These are phyloP conservation scores for Cremastinae sp. DNA, from an alignment of 2,888 invertebrate genomes.

Conservation along the genomic window DNA sequence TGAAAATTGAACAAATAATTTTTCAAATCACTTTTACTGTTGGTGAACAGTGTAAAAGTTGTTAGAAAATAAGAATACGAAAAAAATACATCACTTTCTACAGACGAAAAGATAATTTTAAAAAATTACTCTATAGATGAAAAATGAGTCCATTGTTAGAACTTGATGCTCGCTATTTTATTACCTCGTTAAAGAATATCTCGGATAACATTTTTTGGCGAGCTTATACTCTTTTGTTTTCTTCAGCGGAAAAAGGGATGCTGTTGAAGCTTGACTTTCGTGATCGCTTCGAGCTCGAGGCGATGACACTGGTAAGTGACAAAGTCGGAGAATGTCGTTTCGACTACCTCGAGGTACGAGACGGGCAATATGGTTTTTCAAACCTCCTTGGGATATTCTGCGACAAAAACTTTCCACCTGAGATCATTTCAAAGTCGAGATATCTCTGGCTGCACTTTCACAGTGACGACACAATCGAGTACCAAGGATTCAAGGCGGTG, in stretches of 20 bases:
- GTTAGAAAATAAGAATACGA: too few relatives aligned
- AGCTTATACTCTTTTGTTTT: conserved; percentile 15
- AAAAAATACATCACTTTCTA: too few relatives aligned
- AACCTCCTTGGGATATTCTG: conserved; percentile 86
- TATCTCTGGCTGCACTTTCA: conserved; percentile 89
- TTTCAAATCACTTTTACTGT: too few relatives aligned
- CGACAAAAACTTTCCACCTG: conserved; percentile 87
- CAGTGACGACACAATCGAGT: conserved; percentile 91
- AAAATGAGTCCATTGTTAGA: too few relatives aligned
- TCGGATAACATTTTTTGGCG: neutral
- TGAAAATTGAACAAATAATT: too few relatives aligned
- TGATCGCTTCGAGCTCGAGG: conserved; percentile 89
- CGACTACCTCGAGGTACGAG: conserved; percentile 91
- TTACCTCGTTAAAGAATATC: too few relatives aligned
- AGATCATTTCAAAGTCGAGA: conserved; percentile 87
- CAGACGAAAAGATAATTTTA: too few relatives aligned
- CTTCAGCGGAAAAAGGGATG: conserved; percentile 84
- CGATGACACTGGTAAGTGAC: conserved; percentile 66
- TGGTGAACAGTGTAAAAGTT: too few relatives aligned
- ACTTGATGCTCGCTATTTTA: too few relatives aligned
- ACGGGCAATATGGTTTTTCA: conserved; percentile 90
- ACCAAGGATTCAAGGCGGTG: conserved; percentile 89
- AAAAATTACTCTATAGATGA: too few relatives aligned
- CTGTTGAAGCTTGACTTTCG: conserved; percentile 89
- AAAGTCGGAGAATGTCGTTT: conserved; percentile 85